These are phyloP conservation scores for Drosophila mimica DNA, from an alignment of 2,888 invertebrate species.

Conservation along the genomic window DNA sequence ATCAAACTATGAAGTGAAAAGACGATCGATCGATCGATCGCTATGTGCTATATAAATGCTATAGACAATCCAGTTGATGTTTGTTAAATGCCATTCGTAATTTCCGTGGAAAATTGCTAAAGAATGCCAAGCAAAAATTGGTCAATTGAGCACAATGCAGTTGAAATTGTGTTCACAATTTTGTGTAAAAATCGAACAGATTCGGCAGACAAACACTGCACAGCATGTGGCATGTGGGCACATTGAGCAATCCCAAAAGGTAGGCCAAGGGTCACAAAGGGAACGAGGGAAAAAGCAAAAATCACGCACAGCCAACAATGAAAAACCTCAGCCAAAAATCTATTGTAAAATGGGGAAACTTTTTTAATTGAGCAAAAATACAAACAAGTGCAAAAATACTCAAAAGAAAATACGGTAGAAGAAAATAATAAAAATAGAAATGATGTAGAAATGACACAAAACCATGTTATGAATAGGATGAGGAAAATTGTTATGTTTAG, in stretches of 20 bases:
- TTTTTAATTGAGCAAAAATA: slow-evolving; percentile 80
- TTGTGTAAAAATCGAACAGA: slow-evolving; percentile 24
- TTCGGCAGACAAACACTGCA: slow-evolving; percentile 49
- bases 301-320: slow-evolving; percentile 65
- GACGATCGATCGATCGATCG: slow-evolving; percentile 31
- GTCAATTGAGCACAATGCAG: slow-evolving; percentile 53
- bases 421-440: slow-evolving; percentile 13
- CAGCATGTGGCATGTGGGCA: slow-evolving; percentile 78
- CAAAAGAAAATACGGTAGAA: slow-evolving; percentile 15
- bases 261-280: slow-evolving; percentile 61
- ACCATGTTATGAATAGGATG: slow-evolving; percentile 31
- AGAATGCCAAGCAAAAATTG: slow-evolving; percentile 55
- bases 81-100: slow-evolving; percentile 52
- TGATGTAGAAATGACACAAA: slow-evolving; percentile 8
- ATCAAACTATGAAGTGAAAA: slow-evolving; percentile 16
- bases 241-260: slow-evolving; percentile 58
- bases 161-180: slow-evolving; percentile 53
- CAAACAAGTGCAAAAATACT: slow-evolving; percentile 74
- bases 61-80: slow-evolving; percentile 37
- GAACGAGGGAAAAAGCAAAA: slow-evolving; percentile 49
- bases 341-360: slow-evolving; percentile 36
- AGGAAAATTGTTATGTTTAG: slow-evolving; percentile 40
- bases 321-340: slow-evolving; percentile 31
- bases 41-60: not conserved
- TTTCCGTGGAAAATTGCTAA: slow-evolving; percentile 70